Base-by-base conservation (phyloP, 1,140 invertebrate genomes). In the Drosophila takahashii region DNA sequence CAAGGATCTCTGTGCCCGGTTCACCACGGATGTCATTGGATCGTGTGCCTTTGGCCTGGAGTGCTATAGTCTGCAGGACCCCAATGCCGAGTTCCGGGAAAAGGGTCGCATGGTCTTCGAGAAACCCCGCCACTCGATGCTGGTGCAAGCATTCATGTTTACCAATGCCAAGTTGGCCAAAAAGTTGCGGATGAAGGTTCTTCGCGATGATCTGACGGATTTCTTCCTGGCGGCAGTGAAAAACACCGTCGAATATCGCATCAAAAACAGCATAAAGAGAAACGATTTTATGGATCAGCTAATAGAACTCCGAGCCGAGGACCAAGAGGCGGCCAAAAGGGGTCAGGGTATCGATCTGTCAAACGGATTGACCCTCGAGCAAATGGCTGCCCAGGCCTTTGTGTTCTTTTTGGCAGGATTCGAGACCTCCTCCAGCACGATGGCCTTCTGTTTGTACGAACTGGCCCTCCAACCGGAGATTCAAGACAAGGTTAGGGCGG, bases 21-120 rank as follows among this genome's bases (percentile, higher is more conserved):
- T 93, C 71, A 94, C 94, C 0, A 95, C 95, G 41, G 95, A 95
- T 85, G 91, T 94, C 1, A 94, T 94, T 22, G 93, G 93, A 0
- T 92, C 89, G 8, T 92, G 92, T 59, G 94, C 92, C 13, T 94
- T 94, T 48, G 94, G 93, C 0, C 70, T 94, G 3, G 92, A 94
- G 13, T 92, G 93, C 26, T 92, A 94, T 51, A 91, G 92, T 15
- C 81, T 94, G 5, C 90, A 90, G 5, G 81, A 93, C 58, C 91
- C 92, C 1, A 70, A 93, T 39, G 92, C 93, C 0, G 79, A 93
- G 15, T 95, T 95, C 65, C 92, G 92, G 10, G 42, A 59, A 5
- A 91, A 90, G 10, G 93, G 84, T 8, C 64, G 73, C 9, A 65
- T 73, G 54, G 22, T 83, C 5, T 90, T 90, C n/a, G 75, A 76